phyloP scores from a whole-genome alignment of 2,113 vertebrate genomes.

The Nyctereutes procyonoides region DNA sequence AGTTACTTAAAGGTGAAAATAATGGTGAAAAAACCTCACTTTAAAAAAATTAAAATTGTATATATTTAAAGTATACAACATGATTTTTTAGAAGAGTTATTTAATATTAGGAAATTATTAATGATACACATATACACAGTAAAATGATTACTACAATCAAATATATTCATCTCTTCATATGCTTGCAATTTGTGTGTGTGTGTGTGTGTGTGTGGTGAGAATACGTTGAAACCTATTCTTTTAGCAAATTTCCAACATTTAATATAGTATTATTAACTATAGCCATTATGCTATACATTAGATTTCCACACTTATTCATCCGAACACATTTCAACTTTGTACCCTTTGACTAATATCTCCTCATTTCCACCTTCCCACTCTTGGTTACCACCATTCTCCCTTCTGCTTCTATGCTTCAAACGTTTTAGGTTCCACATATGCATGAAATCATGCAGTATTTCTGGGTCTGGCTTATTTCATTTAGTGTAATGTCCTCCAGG shows the following conservation, averaged over 20 bases:
- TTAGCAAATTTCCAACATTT: not conserved
- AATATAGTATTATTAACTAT: not conserved
- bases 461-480: not conserved
- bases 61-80: not conserved
- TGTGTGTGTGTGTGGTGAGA: not conserved
- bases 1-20: conserved; percentile 36
- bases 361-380: too few species aligned
- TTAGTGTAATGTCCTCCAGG: not conserved
- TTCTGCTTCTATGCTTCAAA: not conserved
- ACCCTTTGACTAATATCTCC: not conserved
- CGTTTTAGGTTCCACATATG: not conserved
- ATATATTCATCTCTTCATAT: not conserved
- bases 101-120: not conserved
- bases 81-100: not conserved
- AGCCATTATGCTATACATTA: not conserved
- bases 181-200: not conserved
- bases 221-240: not conserved
- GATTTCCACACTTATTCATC: not conserved
- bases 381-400: not conserved
- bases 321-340: not conserved
- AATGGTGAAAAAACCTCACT: not conserved
- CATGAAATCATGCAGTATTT: not conserved
- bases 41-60: not conserved
- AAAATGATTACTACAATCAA: not conserved
- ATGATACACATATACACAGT: not conserved